Evolutionary conservation across 2,888 invertebrate genomes (phyloP).

Genomic region (Bellardia pandia): DNA sequence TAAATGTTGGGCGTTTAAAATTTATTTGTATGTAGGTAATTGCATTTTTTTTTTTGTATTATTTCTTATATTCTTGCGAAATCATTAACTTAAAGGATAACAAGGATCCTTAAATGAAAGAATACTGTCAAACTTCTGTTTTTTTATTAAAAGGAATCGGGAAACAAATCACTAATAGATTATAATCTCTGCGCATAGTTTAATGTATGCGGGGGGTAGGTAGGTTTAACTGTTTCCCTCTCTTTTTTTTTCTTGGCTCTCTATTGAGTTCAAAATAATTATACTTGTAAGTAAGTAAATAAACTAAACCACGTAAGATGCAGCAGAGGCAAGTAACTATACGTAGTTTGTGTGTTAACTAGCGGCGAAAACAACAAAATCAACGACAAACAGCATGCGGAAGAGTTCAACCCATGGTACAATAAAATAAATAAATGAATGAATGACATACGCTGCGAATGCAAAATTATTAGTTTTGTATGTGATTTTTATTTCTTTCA

Average conservation of each 20-base stretch:
- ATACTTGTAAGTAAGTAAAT: constrained; percentile 21
- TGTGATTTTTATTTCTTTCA: constrained; percentile 52
- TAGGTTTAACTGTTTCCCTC: constrained; percentile 6
- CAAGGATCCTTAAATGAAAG: background rate
- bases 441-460: constrained; percentile 54
- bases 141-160: constrained; percentile 1
- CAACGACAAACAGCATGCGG: constrained; percentile 59
- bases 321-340: background rate
- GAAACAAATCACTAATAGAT: constrained; percentile 31
- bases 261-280: constrained; percentile 49
- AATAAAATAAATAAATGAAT: constrained; percentile 16
- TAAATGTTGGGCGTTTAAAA: no score
- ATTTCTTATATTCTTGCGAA: no score
- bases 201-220: constrained; percentile 13
- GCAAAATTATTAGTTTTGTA: constrained; percentile 54
- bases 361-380: background rate
- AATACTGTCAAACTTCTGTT: background rate
- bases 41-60: no score
- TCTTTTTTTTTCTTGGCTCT: background rate
- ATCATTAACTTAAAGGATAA: background rate
- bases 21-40: no score
- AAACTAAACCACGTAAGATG: constrained; percentile 29
- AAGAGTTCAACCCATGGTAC: constrained; percentile 58
- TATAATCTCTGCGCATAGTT: constrained; percentile 5
- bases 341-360: constrained; percentile 17